Conservation (phyloP, 2,888 invertebrate genomes). For the Molanna angustata region DNA sequence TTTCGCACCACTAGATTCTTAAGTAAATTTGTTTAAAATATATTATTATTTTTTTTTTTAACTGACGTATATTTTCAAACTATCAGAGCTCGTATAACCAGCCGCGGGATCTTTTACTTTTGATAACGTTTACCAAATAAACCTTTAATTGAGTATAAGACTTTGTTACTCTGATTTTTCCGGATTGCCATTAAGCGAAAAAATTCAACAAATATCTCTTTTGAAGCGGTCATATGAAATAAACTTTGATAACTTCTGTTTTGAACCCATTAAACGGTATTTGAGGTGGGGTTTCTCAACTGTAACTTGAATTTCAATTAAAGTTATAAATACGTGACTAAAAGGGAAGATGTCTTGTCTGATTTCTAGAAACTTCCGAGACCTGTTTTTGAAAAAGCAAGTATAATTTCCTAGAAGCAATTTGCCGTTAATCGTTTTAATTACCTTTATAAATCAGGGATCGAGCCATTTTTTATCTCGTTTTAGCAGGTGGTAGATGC, state of each 20-base stretch:
- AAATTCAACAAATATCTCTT: no score
- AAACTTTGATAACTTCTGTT: no score
- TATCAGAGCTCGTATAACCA: no score
- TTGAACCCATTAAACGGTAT: not conserved
- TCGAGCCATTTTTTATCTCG: not conserved
- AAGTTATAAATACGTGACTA: not conserved
- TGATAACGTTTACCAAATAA: no score
- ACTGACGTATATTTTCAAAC: no score
- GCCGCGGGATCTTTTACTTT: no score
- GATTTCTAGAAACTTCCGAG: not conserved
- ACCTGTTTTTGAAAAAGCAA: not conserved
- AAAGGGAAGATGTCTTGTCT: not conserved
- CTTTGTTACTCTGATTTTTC: not conserved
- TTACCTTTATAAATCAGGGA: not conserved
- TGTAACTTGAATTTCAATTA: not conserved
- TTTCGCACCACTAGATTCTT: no score
- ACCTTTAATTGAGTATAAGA: not conserved
- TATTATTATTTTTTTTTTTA: no score
- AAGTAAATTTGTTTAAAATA: no score
- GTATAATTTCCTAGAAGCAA: not conserved
- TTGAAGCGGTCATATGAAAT: no score
- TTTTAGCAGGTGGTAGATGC: not conserved
- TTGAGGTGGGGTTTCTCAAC: not conserved
- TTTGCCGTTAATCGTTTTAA: not conserved
- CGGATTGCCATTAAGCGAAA: no score